Percentiles rank a stretch among this genome's conserved stretches.
These are phyloP conservation scores for Mustela nigripes DNA, from an alignment of 2,113 vertebrate genomes.

Conservation along the genomic window DNA sequence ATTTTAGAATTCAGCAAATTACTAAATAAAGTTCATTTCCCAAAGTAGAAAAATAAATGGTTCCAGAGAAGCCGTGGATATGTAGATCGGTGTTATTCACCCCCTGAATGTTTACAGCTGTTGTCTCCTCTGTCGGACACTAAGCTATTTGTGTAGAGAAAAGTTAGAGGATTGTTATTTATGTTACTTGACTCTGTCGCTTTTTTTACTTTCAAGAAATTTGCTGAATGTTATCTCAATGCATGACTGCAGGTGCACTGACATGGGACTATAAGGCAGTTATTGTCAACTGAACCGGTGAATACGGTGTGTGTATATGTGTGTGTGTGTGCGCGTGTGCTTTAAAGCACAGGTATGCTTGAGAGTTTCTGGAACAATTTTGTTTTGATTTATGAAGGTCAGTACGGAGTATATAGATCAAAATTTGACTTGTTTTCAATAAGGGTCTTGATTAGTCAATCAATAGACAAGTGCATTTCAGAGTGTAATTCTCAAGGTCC, in stretches of 20 bases:
- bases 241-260: not conserved
- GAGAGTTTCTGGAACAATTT: not conserved
- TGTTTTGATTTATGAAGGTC: conserved; percentile 30
- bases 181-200: not conserved
- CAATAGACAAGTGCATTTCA: not conserved
- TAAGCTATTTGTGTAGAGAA: not conserved
- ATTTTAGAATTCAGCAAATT: not conserved
- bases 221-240: not conserved
- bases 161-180: not conserved
- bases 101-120: not conserved
- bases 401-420: conserved; percentile 11
- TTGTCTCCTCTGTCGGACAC: not conserved
- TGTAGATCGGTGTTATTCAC: not conserved
- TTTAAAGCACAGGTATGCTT: not conserved
- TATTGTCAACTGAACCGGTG: not conserved
- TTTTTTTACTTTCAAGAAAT: not conserved
- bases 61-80: not conserved
- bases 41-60: not conserved
- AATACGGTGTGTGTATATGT: not conserved
- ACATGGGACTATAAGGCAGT: not conserved
- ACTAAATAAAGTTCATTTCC: not conserved
- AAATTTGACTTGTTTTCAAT: conserved; percentile 63
- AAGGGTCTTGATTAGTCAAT: not conserved
- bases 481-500: not conserved
- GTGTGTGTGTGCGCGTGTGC: not conserved